A percentile compares a stretch with the other conserved stretches of the same genome.
Evolutionary conservation across 2,113 vertebrate species (phyloP).

Genomic region (Rhea americana): DNA sequence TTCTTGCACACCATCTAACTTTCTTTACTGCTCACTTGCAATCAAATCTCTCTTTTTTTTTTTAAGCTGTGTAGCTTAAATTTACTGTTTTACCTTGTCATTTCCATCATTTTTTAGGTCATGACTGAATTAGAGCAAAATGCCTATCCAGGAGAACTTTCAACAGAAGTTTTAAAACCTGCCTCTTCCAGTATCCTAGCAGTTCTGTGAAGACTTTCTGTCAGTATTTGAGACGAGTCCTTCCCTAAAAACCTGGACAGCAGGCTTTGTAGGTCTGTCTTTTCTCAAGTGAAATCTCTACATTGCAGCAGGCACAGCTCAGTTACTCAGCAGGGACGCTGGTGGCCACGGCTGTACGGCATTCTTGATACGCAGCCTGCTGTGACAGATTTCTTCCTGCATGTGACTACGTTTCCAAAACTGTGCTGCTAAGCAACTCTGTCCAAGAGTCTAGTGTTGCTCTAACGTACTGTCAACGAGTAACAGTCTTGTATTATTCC

Average conservation of each 20-base stretch:
- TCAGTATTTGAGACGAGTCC: not conserved
- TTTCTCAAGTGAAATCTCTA: fast-evolving
- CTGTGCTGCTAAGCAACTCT: slow-evolving; percentile 65
- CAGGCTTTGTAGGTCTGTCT: fast-evolving
- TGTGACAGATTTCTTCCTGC: slow-evolving; percentile 51
- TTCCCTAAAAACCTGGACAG: not conserved
- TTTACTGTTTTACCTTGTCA: fast-evolving
- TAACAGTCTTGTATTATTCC: not conserved
- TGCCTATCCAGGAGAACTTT: not conserved
- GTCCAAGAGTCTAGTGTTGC: not conserved
- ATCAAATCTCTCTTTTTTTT: fast-evolving
- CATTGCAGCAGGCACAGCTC: not conserved
- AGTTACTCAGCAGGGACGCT: not conserved
- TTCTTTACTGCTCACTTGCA: not conserved
- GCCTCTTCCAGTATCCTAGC: not conserved
- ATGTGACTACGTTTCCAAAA: slow-evolving; percentile 53
- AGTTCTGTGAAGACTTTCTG: not conserved
- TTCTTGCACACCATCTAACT: not conserved
- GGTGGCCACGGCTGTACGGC: not conserved
- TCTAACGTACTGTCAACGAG: not conserved
- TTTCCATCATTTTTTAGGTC: not conserved
- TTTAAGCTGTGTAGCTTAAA: not conserved
- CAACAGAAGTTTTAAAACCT: not conserved
- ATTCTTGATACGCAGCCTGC: slow-evolving; percentile 4
- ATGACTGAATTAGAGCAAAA: not conserved